These are phyloP conservation scores for Chironomus striatipennis DNA, from an alignment of 1,140 invertebrate species.

Conservation along the genomic window DNA sequence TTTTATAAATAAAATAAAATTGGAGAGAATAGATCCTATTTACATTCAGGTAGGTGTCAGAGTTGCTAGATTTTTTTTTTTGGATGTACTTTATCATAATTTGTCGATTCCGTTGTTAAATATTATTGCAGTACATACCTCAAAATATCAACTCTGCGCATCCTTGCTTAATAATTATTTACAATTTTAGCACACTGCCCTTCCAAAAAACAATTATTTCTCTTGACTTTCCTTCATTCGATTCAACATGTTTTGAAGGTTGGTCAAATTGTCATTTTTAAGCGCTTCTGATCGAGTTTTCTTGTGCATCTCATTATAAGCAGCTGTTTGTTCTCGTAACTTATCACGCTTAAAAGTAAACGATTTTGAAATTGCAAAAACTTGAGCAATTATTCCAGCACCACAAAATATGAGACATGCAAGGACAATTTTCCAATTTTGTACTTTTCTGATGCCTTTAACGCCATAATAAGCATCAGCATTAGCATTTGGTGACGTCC, in stretches of 20 bases:
- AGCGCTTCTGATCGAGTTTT: conserved; percentile 41
- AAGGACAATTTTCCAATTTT: conserved; percentile 47
- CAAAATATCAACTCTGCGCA: no score
- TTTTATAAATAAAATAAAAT: no score
- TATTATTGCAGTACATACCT: no score
- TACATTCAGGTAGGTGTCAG: no score
- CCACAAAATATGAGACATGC: conserved; percentile 44
- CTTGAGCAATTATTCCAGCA: conserved; percentile 46
- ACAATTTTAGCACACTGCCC: no score
- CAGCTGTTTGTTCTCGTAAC: conserved; percentile 41
- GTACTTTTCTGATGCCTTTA: conserved; percentile 45
- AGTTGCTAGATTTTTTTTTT: no score
- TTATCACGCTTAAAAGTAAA: conserved; percentile 40
- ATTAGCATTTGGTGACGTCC: conserved; percentile 33
- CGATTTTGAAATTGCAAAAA: conserved; percentile 45
- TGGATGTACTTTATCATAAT: no score
- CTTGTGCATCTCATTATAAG: conserved; percentile 41
- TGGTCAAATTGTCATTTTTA: conserved; percentile 42
- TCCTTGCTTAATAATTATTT: no score
- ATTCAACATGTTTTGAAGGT: background rate
- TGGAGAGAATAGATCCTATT: no score
- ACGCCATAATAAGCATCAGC: conserved; percentile 49
- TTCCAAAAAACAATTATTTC: no score
- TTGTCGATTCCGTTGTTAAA: no score
- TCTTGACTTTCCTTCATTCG: background rate